Conservation (phyloP, 92 coral and sea anemone species). For the Pocillopora meandrina region DNA sequence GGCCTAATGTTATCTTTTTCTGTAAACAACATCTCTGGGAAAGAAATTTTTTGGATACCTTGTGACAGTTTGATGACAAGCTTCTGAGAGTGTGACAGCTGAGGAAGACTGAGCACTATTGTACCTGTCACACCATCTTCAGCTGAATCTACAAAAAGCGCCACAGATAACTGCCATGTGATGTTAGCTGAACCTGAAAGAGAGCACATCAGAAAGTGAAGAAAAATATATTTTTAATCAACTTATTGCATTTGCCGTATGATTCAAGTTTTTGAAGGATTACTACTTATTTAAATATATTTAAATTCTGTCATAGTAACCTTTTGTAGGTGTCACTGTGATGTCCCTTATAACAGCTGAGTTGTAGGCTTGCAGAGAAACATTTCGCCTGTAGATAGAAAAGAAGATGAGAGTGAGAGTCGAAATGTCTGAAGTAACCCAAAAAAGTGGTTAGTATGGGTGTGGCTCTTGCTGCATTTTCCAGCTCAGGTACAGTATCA, state of each 20-base stretch:
- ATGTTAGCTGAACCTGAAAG: conserved; percentile 23
- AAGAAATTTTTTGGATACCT: conserved; percentile 58
- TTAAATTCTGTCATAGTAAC: neutral
- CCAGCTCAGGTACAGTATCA: no score
- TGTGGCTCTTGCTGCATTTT: no score
- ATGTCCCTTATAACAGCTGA: conserved; percentile 82
- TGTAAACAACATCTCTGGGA: conserved; percentile 69
- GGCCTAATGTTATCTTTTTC: conserved; percentile 54
- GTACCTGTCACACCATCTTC: conserved; percentile 54
- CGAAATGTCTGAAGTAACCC: neutral
- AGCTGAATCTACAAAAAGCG: conserved; percentile 68
- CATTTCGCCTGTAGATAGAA: conserved; percentile 75
- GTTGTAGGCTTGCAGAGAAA: conserved; percentile 77
- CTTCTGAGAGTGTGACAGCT: conserved; percentile 47
- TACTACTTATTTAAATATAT: neutral
- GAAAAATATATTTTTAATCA: neutral
- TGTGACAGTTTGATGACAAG: conserved; percentile 43
- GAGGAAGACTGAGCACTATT: conserved; percentile 66
- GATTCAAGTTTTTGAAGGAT: neutral
- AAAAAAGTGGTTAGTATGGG: neutral
- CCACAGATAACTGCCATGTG: conserved; percentile 74
- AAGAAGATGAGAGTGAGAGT: neutral
- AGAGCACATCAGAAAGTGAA: neutral
- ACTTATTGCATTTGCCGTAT: no score
- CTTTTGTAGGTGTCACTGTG: conserved; percentile 70